Evolutionary conservation across 2,113 vertebrate species (phyloP).

Genomic region (Pluvialis apricaria): DNA sequence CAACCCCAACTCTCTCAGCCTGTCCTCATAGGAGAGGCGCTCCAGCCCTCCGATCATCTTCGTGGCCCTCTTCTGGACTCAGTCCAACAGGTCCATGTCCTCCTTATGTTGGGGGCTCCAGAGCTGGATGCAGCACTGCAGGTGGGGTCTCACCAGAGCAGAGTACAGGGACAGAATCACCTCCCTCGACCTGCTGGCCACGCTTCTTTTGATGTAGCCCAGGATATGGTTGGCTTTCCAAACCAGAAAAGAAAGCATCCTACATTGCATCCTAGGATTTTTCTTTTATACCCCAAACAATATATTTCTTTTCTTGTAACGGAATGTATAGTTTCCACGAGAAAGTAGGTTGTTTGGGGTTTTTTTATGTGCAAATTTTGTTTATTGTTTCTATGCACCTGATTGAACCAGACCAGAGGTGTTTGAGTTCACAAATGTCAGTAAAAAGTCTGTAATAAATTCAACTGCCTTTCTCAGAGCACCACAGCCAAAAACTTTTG

Average conservation of each 20-base stretch:
- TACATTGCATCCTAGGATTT: background rate
- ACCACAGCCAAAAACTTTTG: background rate
- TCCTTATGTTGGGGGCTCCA: background rate
- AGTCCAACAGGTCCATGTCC: background rate
- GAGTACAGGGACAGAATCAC: background rate
- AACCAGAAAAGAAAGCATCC: background rate
- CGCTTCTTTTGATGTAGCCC: background rate
- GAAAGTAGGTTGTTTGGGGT: background rate
- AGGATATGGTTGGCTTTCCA: background rate
- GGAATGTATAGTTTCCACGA: background rate
- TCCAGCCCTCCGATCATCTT: background rate
- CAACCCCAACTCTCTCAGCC: background rate
- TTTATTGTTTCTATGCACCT: conserved; percentile 9
- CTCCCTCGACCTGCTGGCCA: background rate
- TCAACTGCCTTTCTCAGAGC: background rate
- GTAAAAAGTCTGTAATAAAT: conserved; percentile 16
- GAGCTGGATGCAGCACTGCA: background rate
- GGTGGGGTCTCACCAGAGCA: background rate
- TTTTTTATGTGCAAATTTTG: conserved; percentile 38
- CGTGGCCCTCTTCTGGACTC: background rate
- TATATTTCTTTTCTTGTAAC: background rate
- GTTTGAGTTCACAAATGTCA: background rate
- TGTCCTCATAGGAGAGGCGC: background rate
- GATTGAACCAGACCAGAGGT: background rate
- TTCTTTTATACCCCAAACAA: background rate